Conservation (phyloP, 2,888 invertebrate genomes). For the Sipha maydis region DNA sequence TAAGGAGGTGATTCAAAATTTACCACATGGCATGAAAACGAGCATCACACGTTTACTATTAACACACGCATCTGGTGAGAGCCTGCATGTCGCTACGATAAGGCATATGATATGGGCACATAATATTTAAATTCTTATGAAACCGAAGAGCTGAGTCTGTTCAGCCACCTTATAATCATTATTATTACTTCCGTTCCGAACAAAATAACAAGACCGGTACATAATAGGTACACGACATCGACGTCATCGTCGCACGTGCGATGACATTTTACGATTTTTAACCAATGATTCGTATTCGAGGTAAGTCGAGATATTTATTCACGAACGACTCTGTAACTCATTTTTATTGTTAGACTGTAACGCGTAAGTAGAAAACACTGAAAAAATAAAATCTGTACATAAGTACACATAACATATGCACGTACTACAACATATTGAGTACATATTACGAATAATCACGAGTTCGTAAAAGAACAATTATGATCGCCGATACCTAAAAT, state of each 20-base stretch:
- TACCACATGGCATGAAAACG: not conserved
- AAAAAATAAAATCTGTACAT: too few species aligned
- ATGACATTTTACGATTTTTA: conserved; percentile 21
- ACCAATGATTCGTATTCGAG: not conserved
- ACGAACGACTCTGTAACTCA: not conserved
- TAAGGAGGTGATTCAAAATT: not conserved
- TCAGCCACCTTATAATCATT: conserved; percentile 1
- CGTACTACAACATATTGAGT: too few species aligned
- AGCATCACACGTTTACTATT: not conserved
- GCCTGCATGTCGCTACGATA: conserved; percentile 41
- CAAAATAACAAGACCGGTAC: not conserved
- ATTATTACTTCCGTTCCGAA: conserved; percentile 21
- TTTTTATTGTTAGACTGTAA: too few species aligned
- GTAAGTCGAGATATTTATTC: not conserved
- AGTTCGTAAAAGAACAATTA: too few species aligned
- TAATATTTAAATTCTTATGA: conserved; percentile 64
- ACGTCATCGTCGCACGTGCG: conserved; percentile 36
- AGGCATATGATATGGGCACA: not conserved
- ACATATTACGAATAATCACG: too few species aligned
- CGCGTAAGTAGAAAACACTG: too few species aligned
- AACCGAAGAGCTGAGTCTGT: not conserved
- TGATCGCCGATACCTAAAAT: too few species aligned
- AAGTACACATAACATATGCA: too few species aligned
- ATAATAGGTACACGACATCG: not conserved
- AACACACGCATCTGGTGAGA: conserved; percentile 20